Evolutionary conservation across 2,888 invertebrate species (phyloP), one percentile per base, ranked within the genome.

Genomic region (Sylvicola cinctus): DNA sequence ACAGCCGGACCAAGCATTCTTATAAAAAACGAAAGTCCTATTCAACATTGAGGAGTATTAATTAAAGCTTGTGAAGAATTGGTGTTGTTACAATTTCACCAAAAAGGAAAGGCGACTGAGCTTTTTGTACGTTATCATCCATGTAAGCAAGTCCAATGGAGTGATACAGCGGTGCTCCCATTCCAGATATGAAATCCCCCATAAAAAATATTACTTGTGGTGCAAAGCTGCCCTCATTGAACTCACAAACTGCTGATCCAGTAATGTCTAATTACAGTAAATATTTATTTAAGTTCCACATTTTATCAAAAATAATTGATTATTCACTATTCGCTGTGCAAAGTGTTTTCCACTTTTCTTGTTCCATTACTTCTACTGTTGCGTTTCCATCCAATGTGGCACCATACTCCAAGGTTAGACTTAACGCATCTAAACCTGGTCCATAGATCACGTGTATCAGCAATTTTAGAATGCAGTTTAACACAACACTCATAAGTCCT

Each of bases 71-170:
- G n/a, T n/a, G n/a, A n/a, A 23, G 6, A 23, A 20, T 8, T 25
- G 31, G 10, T 31, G 16, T 16, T n/a, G 7, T 15, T 31, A 7
- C n/a, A 13, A 34, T 60, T 64, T 63, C 52, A 70, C 75, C 74
- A 38, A 76, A 61, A 28, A 75, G 53, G 3, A 69, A 68, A 11
- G 76, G 74, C 2, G 75, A 74, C 47, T 73, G 74, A 3, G 74
- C 71, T 47, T 71, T 72, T 45, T 73, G 70, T n/a, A 74, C 70
- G 45, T 76, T 77, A 46, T 77, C 77, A 47, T 77, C 77, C 71
- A 77, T 71, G 47, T 77, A 77, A 2, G 75, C 66, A 0, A 74
- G 67, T 3, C 76, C 76, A n/a, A 77, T 58, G 0, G 73, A 72
- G 45, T 70, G 73, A 47, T 71, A 75, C 1, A 76, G 53, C 2